Evolutionary conservation across 2,113 vertebrate genomes (phyloP), one percentile per base, ranked within the genome.

Genomic region (cattle (Bos taurus)): DNA sequence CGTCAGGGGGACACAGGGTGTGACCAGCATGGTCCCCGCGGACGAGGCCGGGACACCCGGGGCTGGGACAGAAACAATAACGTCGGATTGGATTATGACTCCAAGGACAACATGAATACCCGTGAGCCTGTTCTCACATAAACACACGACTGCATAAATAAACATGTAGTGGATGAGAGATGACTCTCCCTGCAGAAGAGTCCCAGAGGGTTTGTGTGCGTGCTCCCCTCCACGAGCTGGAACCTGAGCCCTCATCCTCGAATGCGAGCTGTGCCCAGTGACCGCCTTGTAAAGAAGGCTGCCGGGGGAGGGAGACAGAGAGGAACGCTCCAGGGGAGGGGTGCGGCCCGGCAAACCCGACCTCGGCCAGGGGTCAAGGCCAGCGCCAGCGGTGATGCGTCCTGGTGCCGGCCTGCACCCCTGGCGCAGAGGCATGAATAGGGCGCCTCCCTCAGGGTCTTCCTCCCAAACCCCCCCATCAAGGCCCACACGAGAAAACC

Each of bases 311-410:
- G 16, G 17, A 40, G 62, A 33, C 10, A 0, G 7, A 4, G 28
- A n/a, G 36, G 19, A 4, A 23, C 9, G 13, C 1, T 26, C 2
- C 14, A 0, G n/a, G 17, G 52, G 0, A 1, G 30, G 5, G 9
- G n/a, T 3, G 43, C 1, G 46, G 30, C 25, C 46, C 4, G 33
- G 48, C 28, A 6, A 0, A 6, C n/a, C 7, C 5, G 1, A 30
- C 33, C 52, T 25, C 13, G 0, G 80, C 52, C 26, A 7, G 71
- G 2, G 33, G 5, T 36, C 30, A 0, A 28, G 4, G 50, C 15
- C 52, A 8, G 1, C 10, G 0, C 12, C n/a, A 0, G 10, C 3
- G 3, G 56, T 1, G 77, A 15, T 2, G 5, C 2, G 26, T 26
- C 7, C 4, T 0, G 17, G n/a, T 10, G 71, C 5, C 3, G 0